A percentile compares a stretch with the other conserved stretches of the same genome.
Evolutionary conservation across 2,113 vertebrate genomes (phyloP).

Genomic region (Aptenodytes forsteri): DNA sequence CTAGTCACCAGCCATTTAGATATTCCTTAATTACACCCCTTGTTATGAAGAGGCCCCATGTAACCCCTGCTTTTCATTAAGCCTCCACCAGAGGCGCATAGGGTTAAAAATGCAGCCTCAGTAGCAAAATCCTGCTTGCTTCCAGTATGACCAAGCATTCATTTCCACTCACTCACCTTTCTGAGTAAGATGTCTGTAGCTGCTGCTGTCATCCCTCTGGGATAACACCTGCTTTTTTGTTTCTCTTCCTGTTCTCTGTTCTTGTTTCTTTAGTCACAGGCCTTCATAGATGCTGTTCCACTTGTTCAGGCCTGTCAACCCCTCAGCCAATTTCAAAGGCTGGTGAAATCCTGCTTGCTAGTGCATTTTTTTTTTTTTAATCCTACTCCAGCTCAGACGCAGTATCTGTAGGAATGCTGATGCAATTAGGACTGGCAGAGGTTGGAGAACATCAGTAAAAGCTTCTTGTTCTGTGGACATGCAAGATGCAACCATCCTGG

Average conservation of each 20-base stretch:
- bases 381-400: neutral
- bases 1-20: neutral
- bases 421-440: neutral
- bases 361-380: neutral
- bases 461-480: neutral
- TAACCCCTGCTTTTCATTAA: neutral
- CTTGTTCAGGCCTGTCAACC: neutral
- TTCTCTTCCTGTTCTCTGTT: slow-evolving; percentile 3
- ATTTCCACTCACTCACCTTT: slow-evolving; percentile 50
- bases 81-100: neutral
- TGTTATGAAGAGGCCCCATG: neutral
- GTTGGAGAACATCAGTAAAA: neutral
- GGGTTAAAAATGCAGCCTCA: neutral
- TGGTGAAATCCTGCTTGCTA: neutral
- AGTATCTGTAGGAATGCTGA: neutral
- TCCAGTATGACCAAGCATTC: neutral
- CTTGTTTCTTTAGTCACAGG: neutral
- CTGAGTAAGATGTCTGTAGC: neutral
- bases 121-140: neutral
- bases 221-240: neutral
- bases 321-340: neutral
- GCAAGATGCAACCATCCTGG: neutral
- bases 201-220: slow-evolving; percentile 43
- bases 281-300: neutral
- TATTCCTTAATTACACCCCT: neutral